Conservation (phyloP, 2,113 vertebrate genomes). For the Sigmodon hispidus region DNA sequence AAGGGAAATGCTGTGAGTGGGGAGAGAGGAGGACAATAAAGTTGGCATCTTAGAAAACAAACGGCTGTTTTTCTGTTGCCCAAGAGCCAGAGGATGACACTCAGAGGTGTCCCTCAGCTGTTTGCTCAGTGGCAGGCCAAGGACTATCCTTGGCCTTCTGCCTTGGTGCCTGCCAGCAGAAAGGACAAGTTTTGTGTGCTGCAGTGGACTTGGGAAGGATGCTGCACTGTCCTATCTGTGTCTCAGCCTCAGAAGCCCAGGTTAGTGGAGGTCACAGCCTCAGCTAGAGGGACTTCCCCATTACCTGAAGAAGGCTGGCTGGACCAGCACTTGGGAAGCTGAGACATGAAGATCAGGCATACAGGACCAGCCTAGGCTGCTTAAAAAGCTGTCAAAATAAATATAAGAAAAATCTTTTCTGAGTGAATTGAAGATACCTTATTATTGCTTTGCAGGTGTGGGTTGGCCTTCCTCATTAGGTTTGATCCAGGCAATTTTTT, state of each 20-base stretch:
- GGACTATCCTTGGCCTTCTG: not conserved
- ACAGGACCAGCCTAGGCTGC: not conserved
- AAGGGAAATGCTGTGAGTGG: not conserved
- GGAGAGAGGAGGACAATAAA: slow-evolving; percentile 26
- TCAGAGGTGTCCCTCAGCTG: not conserved
- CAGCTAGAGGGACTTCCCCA: not conserved
- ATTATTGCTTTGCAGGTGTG: not conserved
- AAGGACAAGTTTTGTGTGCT: not conserved
- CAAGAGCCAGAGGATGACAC: not conserved
- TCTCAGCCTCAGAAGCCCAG: not conserved
- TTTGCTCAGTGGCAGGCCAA: not conserved
- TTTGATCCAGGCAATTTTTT: not conserved
- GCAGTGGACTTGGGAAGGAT: not conserved
- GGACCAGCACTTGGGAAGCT: not conserved
- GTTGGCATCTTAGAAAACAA: slow-evolving; percentile 69
- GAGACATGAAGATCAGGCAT: not conserved
- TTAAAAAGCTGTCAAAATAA: not conserved
- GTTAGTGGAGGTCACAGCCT: not conserved
- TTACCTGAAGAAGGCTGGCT: not conserved
- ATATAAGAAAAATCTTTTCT: not conserved
- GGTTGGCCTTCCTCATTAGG: not conserved
- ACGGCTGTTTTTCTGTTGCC: slow-evolving; percentile 21
- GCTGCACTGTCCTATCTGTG: not conserved
- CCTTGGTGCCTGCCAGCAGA: not conserved
- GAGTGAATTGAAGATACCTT: not conserved